Conservation (phyloP, 2,797 vertebrate genomes). For the Paramormyrops hopkinsi region DNA sequence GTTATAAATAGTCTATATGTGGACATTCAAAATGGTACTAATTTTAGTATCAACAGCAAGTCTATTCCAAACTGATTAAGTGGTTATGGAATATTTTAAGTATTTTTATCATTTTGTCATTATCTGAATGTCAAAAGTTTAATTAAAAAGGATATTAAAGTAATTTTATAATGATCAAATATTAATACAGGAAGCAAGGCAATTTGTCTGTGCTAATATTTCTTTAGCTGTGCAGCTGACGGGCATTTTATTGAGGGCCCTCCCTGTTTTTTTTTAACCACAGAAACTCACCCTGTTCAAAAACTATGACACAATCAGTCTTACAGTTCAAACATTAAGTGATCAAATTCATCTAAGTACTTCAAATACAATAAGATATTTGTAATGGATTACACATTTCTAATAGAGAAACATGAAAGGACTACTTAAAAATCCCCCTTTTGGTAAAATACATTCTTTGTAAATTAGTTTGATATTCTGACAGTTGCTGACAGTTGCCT, state of each 20-base stretch:
- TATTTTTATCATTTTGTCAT: slow-evolving; percentile 53
- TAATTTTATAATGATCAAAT: slow-evolving; percentile 55
- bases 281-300: slow-evolving; percentile 30
- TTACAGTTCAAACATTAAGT: slow-evolving; percentile 6
- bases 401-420: neutral
- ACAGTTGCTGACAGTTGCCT: neutral
- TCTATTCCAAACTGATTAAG: slow-evolving; percentile 55
- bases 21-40: slow-evolving; percentile 31
- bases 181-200: slow-evolving; percentile 49
- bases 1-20: neutral
- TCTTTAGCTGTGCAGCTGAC: slow-evolving; percentile 42
- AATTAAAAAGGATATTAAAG: slow-evolving; percentile 63
- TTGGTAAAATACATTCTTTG: neutral
- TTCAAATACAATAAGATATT: neutral
- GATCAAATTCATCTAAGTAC: neutral
- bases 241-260: slow-evolving; percentile 30
- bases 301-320: slow-evolving; percentile 16
- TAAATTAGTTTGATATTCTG: neutral
- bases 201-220: slow-evolving; percentile 47
- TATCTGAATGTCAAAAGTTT: slow-evolving; percentile 59
- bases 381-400: neutral
- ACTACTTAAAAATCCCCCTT: neutral
- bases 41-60: slow-evolving; percentile 39
- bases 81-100: slow-evolving; percentile 49
- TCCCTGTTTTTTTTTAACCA: slow-evolving; percentile 14